Evolutionary conservation across 2,888 invertebrate species (phyloP), one percentile per base, ranked within the genome.

Genomic region (Helobdella robusta): DNA sequence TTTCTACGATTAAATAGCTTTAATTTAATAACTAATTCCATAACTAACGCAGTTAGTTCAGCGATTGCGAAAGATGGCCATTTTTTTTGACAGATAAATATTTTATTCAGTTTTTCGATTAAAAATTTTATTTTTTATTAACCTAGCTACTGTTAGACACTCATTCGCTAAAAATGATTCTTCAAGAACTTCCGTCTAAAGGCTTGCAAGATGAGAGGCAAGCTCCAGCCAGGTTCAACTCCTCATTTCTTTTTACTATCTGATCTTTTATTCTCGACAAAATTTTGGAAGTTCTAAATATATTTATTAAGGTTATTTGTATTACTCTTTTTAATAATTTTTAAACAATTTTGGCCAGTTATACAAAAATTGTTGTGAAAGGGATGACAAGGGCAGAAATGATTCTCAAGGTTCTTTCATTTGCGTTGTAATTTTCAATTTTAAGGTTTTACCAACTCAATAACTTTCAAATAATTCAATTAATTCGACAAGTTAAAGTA

Each of bases 331-430:
- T 59, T 50, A 20, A 30, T n/a, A n/a, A n/a, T 18, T 74, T 73
- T 68, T 72, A n/a, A n/a, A n/a, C n/a, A n/a, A n/a, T n/a, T n/a
- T n/a, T n/a, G n/a, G n/a, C n/a, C n/a, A 82, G 83, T 71, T 85
- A 83, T 72, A 84, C 84, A 2, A 83, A 85, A 78, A 84, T 86
- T 34, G 89, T 91, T 0, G 85, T 88, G 0, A 87, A 87, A 81
- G 84, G 94, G 40, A 95, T 98, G 93, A 91, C 91, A 0, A 90
- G 91, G 75, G 95, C 95, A 0, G 98, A 98, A 80, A 94, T 97
- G 91, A 89, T 98, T 46, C 82, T 98, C n/a, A 98, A 98, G 82
- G 83, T 81, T 71, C 66, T 63, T 36, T 25, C 23, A n/a, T 15
- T 30, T 40, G 2, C 20, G 23, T 48, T 36, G 8, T 44, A 28